These are phyloP conservation scores for Pseudomyrmex cubaensis DNA, from an alignment of 1,140 invertebrate species.

Conservation along the genomic window DNA sequence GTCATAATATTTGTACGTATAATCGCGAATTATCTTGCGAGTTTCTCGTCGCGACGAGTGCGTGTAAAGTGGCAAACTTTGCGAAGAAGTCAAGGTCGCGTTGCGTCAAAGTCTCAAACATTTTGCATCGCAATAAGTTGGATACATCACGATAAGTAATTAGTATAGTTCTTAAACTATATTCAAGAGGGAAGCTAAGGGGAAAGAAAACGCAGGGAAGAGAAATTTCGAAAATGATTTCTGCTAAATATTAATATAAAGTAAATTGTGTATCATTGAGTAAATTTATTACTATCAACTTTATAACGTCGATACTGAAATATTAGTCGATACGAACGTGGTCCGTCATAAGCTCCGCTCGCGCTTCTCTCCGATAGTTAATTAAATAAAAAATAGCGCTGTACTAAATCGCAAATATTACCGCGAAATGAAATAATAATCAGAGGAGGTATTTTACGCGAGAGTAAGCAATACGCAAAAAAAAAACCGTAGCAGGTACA, in stretches of 20 bases:
- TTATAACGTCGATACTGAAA: conserved; percentile 36
- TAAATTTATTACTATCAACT: conserved; percentile 31
- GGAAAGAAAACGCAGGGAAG: background rate
- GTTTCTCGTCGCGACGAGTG: conserved; percentile 35
- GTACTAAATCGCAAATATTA: conserved; percentile 28
- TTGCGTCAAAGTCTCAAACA: conserved; percentile 34
- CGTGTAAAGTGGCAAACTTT: conserved; percentile 53
- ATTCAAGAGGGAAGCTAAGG: no score
- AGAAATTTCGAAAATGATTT: background rate
- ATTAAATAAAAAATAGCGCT: conserved; percentile 45
- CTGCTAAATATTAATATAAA: background rate
- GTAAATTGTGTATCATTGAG: conserved; percentile 4
- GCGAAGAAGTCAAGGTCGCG: conserved; percentile 59
- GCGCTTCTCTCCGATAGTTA: conserved; percentile 2
- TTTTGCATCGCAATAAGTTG: conserved; percentile 11
- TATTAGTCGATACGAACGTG: background rate
- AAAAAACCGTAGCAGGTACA: conserved; percentile 23
- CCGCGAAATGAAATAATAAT: conserved; percentile 48
- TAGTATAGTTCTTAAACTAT: no score
- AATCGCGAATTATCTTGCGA: conserved; percentile 56
- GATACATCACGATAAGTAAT: no score
- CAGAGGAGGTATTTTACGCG: conserved; percentile 31
- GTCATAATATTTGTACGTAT: conserved; percentile 63
- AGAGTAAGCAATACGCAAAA: background rate
- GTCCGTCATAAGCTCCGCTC: background rate